A percentile compares a stretch with the other conserved stretches of the same genome.
Evolutionary conservation across 2,797 vertebrate genomes (phyloP).

Genomic region (Jordanella pulchra): DNA sequence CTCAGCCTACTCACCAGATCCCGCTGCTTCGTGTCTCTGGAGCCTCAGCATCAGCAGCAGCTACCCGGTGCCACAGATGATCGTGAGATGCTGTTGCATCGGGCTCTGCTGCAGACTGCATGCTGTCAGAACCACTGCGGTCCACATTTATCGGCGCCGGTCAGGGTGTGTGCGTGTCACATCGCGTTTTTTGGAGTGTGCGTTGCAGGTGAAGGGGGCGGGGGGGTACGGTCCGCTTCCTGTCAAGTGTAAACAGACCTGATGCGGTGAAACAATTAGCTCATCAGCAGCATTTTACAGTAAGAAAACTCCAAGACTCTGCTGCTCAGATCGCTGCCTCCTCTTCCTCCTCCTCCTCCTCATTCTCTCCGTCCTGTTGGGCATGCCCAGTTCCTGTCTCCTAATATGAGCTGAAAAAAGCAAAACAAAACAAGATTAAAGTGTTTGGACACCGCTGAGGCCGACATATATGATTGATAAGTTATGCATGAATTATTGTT

Average conservation of each 20-base stretch:
- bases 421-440: background rate
- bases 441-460: background rate
- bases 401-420: background rate
- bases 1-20: constrained; percentile 54
- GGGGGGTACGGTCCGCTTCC: constrained; percentile 1
- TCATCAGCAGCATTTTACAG: constrained; percentile 39
- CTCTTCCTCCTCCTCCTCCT: constrained; percentile 15
- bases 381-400: constrained; percentile 67
- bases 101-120: constrained; percentile 59
- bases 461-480: background rate
- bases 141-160: constrained; percentile 51
- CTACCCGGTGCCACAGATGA: constrained; percentile 27
- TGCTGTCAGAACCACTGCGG: constrained; percentile 66
- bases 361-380: constrained; percentile 29
- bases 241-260: constrained; percentile 46
- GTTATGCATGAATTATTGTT: no score
- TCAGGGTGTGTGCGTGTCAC: background rate
- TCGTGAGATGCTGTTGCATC: constrained; percentile 49
- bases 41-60: constrained; percentile 22
- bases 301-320: constrained; percentile 28
- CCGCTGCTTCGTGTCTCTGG: constrained; percentile 6
- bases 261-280: constrained; percentile 49
- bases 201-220: background rate
- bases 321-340: constrained; percentile 13
- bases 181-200: background rate